Conservation (phyloP, 2,113 vertebrate species). For the Brachypteracias leptosomus region DNA sequence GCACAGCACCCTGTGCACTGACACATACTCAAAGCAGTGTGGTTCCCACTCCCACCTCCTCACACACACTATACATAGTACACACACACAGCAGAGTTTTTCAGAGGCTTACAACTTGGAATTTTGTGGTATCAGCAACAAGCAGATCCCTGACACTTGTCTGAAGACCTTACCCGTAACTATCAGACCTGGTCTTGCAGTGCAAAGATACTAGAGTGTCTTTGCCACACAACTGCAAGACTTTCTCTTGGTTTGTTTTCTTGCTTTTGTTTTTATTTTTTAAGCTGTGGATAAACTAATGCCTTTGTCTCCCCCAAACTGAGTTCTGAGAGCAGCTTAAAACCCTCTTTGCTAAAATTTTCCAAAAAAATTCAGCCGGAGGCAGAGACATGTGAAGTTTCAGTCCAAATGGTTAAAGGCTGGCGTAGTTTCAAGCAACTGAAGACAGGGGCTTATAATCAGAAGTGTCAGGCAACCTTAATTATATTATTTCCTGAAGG, state of each 20-base stretch:
- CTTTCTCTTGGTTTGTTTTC: not conserved
- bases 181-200: not conserved
- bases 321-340: slow-evolving; percentile 10
- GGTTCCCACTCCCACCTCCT: not conserved
- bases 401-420: slow-evolving; percentile 63
- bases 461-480: slow-evolving; percentile 66
- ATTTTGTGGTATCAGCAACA: not conserved
- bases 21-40: not conserved
- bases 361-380: slow-evolving; percentile 55
- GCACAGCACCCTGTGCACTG: rapidly evolving
- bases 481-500: slow-evolving; percentile 68
- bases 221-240: not conserved
- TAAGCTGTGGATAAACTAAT: not conserved
- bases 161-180: not conserved
- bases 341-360: slow-evolving; percentile 41
- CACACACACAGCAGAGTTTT: not conserved
- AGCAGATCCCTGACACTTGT: not conserved
- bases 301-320: not conserved
- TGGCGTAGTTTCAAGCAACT: slow-evolving; percentile 51
- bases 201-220: not conserved
- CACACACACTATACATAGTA: not conserved
- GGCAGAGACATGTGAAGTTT: slow-evolving; percentile 60
- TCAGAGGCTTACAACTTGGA: not conserved
- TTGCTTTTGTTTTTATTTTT: not conserved
- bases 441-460: slow-evolving; percentile 66